Conservation (phyloP, 2,888 invertebrate species). For the Zhuqinia jingwanae region DNA sequence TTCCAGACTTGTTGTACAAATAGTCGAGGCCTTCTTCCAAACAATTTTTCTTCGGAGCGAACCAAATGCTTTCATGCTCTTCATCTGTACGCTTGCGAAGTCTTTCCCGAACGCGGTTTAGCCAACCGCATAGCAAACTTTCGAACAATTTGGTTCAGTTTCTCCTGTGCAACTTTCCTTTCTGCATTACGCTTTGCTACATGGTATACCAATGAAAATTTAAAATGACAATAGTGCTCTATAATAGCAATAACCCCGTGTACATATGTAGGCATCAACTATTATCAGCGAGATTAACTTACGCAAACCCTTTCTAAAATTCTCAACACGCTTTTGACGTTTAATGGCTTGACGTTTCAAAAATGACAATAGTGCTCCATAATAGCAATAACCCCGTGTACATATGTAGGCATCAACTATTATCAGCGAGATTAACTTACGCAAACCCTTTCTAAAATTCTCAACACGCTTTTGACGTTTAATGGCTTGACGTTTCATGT, state of each 20-base stretch:
- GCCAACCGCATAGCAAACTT: conserved; percentile 61
- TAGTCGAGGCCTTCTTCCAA: conserved; percentile 37
- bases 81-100: conserved; percentile 9
- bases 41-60: neutral
- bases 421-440: too few species aligned
- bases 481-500: neutral
- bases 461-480: conserved; percentile 44
- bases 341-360: neutral
- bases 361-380: too few species aligned
- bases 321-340: conserved; percentile 44
- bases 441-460: conserved; percentile 33
- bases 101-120: conserved; percentile 40
- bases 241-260: too few species aligned
- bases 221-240: too few species aligned
- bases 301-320: conserved; percentile 46
- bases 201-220: too few species aligned
- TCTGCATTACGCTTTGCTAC: conserved; percentile 36
- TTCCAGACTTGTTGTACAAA: conserved; percentile 45
- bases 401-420: too few species aligned
- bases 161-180: neutral
- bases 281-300: too few species aligned
- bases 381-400: too few species aligned
- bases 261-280: too few species aligned
- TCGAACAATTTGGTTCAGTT: conserved; percentile 49
- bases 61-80: conserved; percentile 55